Base-by-base conservation (phyloP, 2,113 vertebrate species). In the Dromas ardeola region DNA sequence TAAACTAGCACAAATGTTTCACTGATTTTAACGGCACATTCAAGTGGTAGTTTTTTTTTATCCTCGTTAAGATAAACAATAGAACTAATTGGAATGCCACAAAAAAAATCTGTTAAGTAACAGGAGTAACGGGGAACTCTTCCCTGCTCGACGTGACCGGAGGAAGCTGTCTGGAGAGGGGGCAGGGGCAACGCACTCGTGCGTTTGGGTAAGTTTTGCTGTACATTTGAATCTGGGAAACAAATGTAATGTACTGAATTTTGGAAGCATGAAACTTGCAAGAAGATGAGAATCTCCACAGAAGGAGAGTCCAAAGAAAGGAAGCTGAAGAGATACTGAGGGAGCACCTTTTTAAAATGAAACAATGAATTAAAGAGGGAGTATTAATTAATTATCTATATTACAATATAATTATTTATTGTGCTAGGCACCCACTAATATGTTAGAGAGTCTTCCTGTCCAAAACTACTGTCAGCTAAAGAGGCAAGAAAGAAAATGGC, bases 41-140 rank as follows among this genome's bases (percentile, higher is more conserved):
- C 70, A 72, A 87, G 65, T 55, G 49, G 56, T 45, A 67, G 58
- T 5, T 82, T 94, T 55, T 81, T 87, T 77, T 40, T 40, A 11
- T 40, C 53, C 88, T 71, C 36, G 19, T 65, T 87, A 87, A 93
- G 66, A 61, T 79, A 90, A 95, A 96, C 86, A 96, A 50, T 63
- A 32, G 91, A 65, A 80, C 10, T 94, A 84, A 97, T 81, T 97
- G 73, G 58, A 86, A 52, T 21, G 62, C 47, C 76, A 71, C 74
- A 59, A 85, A 59, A 59, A 88, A 19, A 20, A 19, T 61, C 91
- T 56, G 19, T 66, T 87, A 20, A 56, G 38, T 34, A 43, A 70
- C 29, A 50, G 85, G 74, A 93, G 45, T 15, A 11, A 8, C 3
- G 34, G 78, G 65, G 65, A 72, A 29, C 58, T 29, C 56, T 23